phyloP scores from a whole-genome alignment of 2,888 invertebrate genomes.

The Congeria kusceri region DNA sequence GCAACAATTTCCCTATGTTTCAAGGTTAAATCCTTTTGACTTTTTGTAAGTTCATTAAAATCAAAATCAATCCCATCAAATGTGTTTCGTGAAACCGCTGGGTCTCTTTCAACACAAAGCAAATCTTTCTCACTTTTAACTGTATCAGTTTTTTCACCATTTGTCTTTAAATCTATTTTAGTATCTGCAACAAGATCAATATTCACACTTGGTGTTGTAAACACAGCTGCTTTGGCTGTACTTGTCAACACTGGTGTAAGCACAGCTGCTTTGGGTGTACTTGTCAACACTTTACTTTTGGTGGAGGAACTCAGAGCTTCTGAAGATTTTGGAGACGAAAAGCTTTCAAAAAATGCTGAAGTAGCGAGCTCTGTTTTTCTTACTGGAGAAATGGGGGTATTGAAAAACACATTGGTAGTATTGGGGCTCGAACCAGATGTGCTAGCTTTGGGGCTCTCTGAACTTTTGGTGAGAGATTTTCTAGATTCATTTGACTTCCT shows the following conservation, averaged over 20 bases:
- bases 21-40: slow-evolving; percentile 80
- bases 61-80: slow-evolving; percentile 82
- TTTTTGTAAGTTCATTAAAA: slow-evolving; percentile 79
- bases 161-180: slow-evolving; percentile 7
- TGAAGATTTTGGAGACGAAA: slow-evolving; percentile 9
- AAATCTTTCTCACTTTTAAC: slow-evolving; percentile 53
- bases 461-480: slow-evolving; percentile 60
- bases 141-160: slow-evolving; percentile 26
- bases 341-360: slow-evolving; percentile 44
- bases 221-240: no score
- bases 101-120: slow-evolving; percentile 47
- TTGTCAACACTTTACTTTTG: no score
- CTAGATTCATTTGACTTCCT: slow-evolving; percentile 58
- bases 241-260: no score
- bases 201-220: slow-evolving; percentile 42
- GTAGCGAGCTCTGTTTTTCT: slow-evolving; percentile 58
- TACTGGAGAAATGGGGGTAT: slow-evolving; percentile 55
- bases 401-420: slow-evolving; percentile 52
- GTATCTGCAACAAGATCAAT: slow-evolving; percentile 24
- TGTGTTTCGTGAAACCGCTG: slow-evolving; percentile 71
- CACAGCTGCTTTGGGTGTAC: slow-evolving; percentile 24
- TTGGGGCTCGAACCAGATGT: slow-evolving; percentile 24
- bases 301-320: neutral
- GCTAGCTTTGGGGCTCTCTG: slow-evolving; percentile 35
- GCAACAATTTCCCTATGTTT: slow-evolving; percentile 82